A percentile compares a stretch with the other conserved stretches of the same genome.
phyloP scores from a whole-genome alignment of 2,888 invertebrate species.

The Diloba caeruleocephala region DNA sequence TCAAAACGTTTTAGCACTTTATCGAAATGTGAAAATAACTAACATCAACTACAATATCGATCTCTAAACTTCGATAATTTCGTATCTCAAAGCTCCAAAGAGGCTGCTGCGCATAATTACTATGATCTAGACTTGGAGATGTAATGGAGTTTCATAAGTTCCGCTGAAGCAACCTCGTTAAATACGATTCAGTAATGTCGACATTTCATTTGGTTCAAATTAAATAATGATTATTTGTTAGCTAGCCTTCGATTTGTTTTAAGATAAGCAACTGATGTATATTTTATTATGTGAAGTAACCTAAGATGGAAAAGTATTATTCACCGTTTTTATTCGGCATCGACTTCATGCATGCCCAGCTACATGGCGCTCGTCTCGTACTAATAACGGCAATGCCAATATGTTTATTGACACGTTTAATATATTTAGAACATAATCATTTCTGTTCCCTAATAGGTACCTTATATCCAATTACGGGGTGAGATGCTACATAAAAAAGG shows the following conservation, averaged over 20 bases:
- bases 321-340: neutral
- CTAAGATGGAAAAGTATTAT: neutral
- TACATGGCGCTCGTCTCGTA: no score
- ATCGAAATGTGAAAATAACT: constrained; percentile 34
- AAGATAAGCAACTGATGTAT: constrained; percentile 16
- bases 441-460: no score
- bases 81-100: constrained; percentile 11
- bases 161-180: constrained; percentile 34
- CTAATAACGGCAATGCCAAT: no score
- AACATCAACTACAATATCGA: constrained; percentile 12
- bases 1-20: no score
- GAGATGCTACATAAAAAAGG: no score
- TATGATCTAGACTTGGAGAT: constrained; percentile 26
- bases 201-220: constrained; percentile 17
- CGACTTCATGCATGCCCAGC: neutral
- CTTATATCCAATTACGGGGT: no score
- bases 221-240: constrained; percentile 10
- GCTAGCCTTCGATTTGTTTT: constrained; percentile 9
- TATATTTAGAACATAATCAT: no score
- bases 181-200: constrained; percentile 30
- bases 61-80: constrained; percentile 27
- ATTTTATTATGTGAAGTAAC: neutral
- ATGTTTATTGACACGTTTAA: no score
- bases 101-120: constrained; percentile 45
- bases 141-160: constrained; percentile 33